Conservation (phyloP, 2,113 vertebrate genomes). For the Fregetta grallaria region DNA sequence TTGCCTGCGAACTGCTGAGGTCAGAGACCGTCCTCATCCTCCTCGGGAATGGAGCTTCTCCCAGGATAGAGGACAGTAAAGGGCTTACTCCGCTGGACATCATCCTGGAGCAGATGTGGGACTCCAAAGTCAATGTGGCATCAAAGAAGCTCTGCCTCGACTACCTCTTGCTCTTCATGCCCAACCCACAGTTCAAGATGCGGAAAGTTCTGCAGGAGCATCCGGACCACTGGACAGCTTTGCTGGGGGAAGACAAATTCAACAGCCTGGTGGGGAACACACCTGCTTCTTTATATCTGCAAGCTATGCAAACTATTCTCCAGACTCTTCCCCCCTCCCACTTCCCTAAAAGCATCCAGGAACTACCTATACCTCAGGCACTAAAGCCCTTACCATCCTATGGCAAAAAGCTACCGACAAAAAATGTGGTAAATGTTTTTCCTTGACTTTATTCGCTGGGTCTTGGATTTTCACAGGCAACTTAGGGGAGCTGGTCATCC, state of each 20-base stretch:
- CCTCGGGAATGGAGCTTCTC: constrained; percentile 83
- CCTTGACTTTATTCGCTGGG: constrained; percentile 43
- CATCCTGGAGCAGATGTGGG: constrained; percentile 80
- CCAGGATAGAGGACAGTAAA: constrained; percentile 76
- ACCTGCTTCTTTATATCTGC: constrained; percentile 81
- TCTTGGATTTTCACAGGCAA: constrained; percentile 52
- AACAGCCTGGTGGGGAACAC: constrained; percentile 77
- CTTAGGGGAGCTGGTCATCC: constrained; percentile 4
- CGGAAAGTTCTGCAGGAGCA: constrained; percentile 72
- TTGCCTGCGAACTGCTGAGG: constrained; percentile 85
- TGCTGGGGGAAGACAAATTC: constrained; percentile 83
- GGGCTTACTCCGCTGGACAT: constrained; percentile 84
- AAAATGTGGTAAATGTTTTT: constrained; percentile 70
- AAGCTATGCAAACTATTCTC: constrained; percentile 83
- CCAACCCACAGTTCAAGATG: constrained; percentile 78
- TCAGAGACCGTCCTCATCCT: constrained; percentile 81
- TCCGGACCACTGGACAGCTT: constrained; percentile 74
- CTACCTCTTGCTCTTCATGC: constrained; percentile 85
- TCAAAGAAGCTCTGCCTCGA: constrained; percentile 81
- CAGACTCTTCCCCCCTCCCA: constrained; percentile 78
- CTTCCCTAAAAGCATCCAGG: constrained; percentile 81
- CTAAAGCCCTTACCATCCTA: constrained; percentile 73
- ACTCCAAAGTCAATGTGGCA: constrained; percentile 68
- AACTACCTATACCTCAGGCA: constrained; percentile 84
- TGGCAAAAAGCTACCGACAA: constrained; percentile 61